Base-by-base conservation (phyloP, 2,113 vertebrate genomes). In the Triplophysa rosa region DNA sequence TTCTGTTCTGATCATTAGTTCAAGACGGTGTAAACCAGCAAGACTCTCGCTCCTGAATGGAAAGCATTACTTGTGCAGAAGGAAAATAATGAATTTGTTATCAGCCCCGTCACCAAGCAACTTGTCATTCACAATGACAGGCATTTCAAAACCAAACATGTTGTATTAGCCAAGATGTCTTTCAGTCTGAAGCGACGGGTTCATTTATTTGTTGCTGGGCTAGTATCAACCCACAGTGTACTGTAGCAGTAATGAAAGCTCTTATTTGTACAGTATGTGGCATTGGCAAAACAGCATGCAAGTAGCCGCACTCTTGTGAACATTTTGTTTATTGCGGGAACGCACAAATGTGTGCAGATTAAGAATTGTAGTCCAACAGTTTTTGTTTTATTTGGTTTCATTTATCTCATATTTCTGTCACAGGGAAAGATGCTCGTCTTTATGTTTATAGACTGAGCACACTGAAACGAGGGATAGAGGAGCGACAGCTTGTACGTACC, bases 361-460 rank as follows among this genome's bases (percentile, higher is more conserved):
- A 58, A 58, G n/a, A 8, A 58, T 58, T n/a, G 8, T 1, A 21
- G 54, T 58, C 0, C 8, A 21, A 58, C n/a, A 58, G 54, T 58
- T 4, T 56, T 56, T n/a, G 37, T n/a, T 3, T n/a, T n/a, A 16
- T 65, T 52, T 37, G 8, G 10, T 65, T 47, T 65, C n/a, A 77
- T 77, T 47, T 1, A 29, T 70, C 78, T 75, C 56, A 23, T 62
- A 61, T 85, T 84, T 42, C 6, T 77, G 2, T 78, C 82, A 40
- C 88, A 99, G 98, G 97, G 26, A 99, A 98, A 78, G 98, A 99
- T 0, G 94, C 98, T 47, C 96, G 97, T 71, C 90, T 99, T 24
- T 96, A 96, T 63, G 96, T 98, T 89, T 98, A 97, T 92, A 91
- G 95, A 83, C 94, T 99, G 63, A 93, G 93, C 64, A 42, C 85